Evolutionary conservation across 2,113 vertebrate species (phyloP).

Genomic region (Atrichornis clamosus): DNA sequence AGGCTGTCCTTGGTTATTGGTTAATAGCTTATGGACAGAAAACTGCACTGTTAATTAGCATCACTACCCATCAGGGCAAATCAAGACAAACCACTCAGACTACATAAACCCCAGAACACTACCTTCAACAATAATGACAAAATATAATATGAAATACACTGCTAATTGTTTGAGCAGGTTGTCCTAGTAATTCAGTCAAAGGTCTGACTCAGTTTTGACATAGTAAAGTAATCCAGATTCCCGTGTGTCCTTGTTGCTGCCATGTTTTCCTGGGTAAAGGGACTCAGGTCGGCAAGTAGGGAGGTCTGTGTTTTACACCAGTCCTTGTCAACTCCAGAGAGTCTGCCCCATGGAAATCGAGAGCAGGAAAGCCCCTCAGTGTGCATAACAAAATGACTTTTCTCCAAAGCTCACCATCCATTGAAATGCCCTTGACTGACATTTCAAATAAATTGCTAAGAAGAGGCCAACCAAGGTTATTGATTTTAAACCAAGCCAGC

Average conservation of each 20-base stretch:
- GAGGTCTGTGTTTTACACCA: not conserved
- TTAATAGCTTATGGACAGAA: not conserved
- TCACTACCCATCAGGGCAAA: not conserved
- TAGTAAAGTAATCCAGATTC: not conserved
- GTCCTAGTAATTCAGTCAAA: not conserved
- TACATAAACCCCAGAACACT: not conserved
- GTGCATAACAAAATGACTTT: not conserved
- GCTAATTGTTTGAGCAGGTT: not conserved
- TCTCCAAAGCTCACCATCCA: not conserved
- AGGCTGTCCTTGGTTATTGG: not conserved
- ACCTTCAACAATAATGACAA: not conserved
- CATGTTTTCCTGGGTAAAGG: not conserved
- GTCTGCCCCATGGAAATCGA: not conserved
- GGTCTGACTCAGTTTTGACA: not conserved
- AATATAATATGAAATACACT: not conserved
- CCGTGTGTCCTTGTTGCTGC: rapidly evolving
- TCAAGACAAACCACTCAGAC: not conserved
- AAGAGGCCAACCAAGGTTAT: not conserved
- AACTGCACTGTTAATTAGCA: not conserved
- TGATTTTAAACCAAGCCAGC: not conserved
- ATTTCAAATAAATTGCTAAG: not conserved
- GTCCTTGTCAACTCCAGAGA: not conserved
- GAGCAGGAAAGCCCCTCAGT: not conserved
- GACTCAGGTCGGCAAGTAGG: not conserved
- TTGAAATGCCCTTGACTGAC: not conserved